Conservation (phyloP, 2,113 vertebrate species). For the Aplodontia rufa region DNA sequence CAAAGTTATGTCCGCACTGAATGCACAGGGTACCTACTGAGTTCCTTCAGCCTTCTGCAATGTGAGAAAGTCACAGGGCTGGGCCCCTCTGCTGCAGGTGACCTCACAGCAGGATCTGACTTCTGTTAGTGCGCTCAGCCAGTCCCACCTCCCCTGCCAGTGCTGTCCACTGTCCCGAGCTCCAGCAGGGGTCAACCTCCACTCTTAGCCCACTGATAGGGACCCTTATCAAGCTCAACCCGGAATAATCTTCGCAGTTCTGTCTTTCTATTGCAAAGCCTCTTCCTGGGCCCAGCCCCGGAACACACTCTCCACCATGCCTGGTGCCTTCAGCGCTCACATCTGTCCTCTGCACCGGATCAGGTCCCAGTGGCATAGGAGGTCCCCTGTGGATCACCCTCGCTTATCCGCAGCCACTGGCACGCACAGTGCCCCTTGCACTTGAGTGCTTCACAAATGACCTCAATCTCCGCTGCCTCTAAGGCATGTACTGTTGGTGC, state of each 20-base stretch:
- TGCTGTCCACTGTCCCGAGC: background rate
- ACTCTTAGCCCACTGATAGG: accelerated
- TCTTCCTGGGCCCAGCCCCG: background rate
- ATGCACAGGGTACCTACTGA: background rate
- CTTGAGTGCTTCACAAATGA: background rate
- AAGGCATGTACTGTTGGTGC: too few relatives aligned
- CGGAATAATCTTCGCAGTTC: background rate
- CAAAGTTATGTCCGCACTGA: background rate
- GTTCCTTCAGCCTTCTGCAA: background rate
- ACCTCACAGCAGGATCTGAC: accelerated
- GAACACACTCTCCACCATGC: background rate
- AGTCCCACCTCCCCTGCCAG: too few relatives aligned
- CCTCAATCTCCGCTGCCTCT: too few relatives aligned
- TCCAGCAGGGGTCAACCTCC: too few relatives aligned
- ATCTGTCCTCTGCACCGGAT: background rate
- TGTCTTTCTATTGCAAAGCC: background rate
- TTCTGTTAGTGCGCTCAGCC: background rate
- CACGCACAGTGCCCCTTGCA: background rate
- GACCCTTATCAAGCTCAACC: background rate
- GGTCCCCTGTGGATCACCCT: accelerated
- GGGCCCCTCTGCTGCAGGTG: background rate
- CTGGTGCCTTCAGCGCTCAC: background rate
- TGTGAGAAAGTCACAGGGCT: too few relatives aligned
- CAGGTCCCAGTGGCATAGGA: accelerated
- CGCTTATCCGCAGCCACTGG: background rate